Conservation (phyloP, 2,888 invertebrate species). For the Osmoderma eremita region DNA sequence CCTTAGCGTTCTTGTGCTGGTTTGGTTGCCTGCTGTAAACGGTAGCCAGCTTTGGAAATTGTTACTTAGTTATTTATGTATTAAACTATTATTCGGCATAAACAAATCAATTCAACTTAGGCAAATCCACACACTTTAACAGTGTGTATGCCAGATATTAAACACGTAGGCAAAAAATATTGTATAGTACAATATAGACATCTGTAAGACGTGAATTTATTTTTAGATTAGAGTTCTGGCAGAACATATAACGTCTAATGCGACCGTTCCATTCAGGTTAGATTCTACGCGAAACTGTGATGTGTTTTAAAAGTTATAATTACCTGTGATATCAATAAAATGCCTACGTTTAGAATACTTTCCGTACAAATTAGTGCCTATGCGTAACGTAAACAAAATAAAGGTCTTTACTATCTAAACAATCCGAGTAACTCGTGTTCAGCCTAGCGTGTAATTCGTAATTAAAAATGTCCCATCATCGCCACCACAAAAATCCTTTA, state of each 20-base stretch:
- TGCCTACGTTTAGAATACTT: slow-evolving; percentile 1
- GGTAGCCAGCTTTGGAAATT: background rate
- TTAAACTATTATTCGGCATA: slow-evolving; percentile 6
- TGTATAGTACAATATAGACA: slow-evolving; percentile 1
- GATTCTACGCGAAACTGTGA: slow-evolving; percentile 32
- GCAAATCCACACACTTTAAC: background rate
- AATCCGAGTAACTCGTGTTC: background rate
- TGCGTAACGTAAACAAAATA: slow-evolving; percentile 1
- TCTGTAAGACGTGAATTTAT: slow-evolving; percentile 25
- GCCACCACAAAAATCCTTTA: slow-evolving; percentile 42
- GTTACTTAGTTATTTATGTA: background rate
- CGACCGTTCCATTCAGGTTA: slow-evolving; percentile 31
- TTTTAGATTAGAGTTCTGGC: slow-evolving; percentile 39
- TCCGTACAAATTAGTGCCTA: slow-evolving; percentile 2
- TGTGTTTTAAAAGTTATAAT: slow-evolving; percentile 24
- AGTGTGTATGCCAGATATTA: background rate
- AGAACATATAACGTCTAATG: slow-evolving; percentile 30
- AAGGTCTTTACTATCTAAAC: background rate
- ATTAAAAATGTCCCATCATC: slow-evolving; percentile 51
- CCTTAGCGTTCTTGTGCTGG: background rate
- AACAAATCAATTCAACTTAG: background rate
- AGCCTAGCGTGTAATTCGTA: slow-evolving; percentile 7
- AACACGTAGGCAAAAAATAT: background rate
- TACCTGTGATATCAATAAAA: slow-evolving; percentile 28
- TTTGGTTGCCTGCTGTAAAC: background rate